These are phyloP conservation scores for Helarctos malayanus DNA, from an alignment of 2,797 vertebrate species.

Conservation along the genomic window DNA sequence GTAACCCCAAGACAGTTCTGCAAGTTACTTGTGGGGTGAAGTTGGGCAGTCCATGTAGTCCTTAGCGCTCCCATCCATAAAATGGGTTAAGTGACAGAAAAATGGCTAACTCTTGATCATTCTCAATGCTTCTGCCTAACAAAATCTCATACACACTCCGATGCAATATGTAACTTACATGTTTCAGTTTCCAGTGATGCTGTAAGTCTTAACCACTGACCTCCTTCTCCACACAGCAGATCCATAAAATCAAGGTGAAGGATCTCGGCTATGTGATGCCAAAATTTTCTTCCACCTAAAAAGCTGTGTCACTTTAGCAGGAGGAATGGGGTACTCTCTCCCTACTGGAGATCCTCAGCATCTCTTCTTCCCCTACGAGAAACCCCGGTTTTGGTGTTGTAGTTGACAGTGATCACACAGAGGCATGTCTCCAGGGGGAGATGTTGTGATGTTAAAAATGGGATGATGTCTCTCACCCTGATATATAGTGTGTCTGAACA, in stretches of 20 bases:
- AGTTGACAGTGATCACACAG: neutral
- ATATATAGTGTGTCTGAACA: neutral
- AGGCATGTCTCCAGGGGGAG: too few relatives aligned
- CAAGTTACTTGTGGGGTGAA: neutral
- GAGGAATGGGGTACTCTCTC: neutral
- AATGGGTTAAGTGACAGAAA: neutral
- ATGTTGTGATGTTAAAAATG: neutral
- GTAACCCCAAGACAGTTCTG: neutral
- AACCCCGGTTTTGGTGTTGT: neutral
- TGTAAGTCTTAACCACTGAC: neutral
- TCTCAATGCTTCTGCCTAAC: neutral
- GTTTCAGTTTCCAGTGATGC: neutral
- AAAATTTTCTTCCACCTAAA: neutral
- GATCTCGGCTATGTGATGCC: too few relatives aligned
- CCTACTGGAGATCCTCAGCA: neutral
- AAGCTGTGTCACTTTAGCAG: neutral
- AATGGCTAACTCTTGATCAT: neutral
- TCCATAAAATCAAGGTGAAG: neutral
- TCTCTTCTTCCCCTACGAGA: neutral
- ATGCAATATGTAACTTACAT: neutral
- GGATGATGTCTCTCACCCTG: neutral
- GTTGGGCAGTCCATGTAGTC: neutral
- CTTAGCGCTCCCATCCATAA: neutral
- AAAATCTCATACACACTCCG: neutral
- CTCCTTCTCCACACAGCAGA: neutral